Evolutionary conservation across 53 echinoderm and acorn worm species (phyloP), one percentile per base, ranked within the genome.

Genomic region (Paracentrotus lividus): DNA sequence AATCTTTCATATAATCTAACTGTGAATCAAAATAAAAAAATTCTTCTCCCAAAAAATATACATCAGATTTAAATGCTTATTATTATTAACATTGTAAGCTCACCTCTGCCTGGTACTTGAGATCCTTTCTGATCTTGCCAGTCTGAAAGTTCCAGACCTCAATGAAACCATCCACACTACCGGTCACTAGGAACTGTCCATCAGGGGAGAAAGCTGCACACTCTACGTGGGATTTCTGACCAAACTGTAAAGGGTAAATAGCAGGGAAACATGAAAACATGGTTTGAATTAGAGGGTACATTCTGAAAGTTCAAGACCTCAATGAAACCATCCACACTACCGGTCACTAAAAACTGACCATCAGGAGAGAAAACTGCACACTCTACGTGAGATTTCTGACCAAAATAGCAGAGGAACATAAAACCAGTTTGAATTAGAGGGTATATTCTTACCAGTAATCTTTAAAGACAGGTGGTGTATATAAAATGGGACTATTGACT

Each of bases 141-240:
- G 99, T 99, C 88, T 97, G 97, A 88, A 97, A 99, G 92, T 99
- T 99, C 99, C 99, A 99, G 42, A 99, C 99, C 90, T 99, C 99
- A 56, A 99, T 97, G 94, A 99, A 99, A 4, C 99, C 99, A 87
- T 99, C 99, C 86, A 99, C 99, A 69, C 99, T 99, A 47, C 99
- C 99, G 43, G 99, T 99, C 51, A 97, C 97, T 53, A 99, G 93
- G 91, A 96, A 99, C 96, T 99, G 99, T 86, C 99, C 99, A 72
- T 99, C 99, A 0, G 94, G 97, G 9, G 99, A 99, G 93, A 99
- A 99, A 13, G 97, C 92, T 33, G 99, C 89, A 90, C 99, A 99
- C 33, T 99, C 99, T 4, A 99, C 99, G 45, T 99, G 99, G 40
- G 99, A 99, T 90, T 99, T 99, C 95, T 99, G 99, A 84, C 99